Percentiles rank a stretch among this genome's conserved stretches.
Conservation (phyloP, 2,113 vertebrate species). For the Varanus komodoensis region DNA sequence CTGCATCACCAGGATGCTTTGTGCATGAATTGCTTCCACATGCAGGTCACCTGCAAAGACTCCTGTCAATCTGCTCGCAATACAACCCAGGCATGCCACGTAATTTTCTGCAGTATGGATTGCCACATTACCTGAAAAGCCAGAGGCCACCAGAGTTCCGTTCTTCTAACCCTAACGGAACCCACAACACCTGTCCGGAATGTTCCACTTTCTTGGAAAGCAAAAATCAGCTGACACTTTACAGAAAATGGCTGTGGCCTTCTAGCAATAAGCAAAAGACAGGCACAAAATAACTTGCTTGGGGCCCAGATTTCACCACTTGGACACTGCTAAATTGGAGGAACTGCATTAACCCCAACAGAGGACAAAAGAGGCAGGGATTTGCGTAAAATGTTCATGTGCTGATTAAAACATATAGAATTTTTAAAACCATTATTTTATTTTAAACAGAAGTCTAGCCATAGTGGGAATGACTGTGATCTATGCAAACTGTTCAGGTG, state of each 20-base stretch:
- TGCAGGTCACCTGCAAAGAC: not conserved
- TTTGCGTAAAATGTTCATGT: too few species aligned
- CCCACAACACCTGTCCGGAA: not conserved
- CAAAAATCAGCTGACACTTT: not conserved
- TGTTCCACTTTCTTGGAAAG: not conserved
- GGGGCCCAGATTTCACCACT: not conserved
- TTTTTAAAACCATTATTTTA: too few species aligned
- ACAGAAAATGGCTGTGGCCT: not conserved
- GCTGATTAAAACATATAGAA: too few species aligned
- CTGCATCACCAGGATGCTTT: not conserved
- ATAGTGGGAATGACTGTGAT: too few species aligned
- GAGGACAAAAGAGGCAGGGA: too few species aligned
- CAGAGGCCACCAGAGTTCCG: not conserved
- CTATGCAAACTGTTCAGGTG: too few species aligned
- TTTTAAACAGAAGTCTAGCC: too few species aligned
- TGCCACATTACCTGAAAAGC: not conserved
- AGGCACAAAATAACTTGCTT: not conserved
- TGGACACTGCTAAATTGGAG: too few species aligned
- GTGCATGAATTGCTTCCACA: not conserved
- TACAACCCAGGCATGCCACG: not conserved
- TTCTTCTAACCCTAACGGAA: not conserved
- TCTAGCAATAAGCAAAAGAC: not conserved
- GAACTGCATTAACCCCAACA: too few species aligned
- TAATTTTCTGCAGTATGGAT: not conserved
- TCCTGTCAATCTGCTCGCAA: not conserved